Evolutionary conservation across 2,888 invertebrate species (phyloP), one percentile per base, ranked within the genome.

Genomic region (Drosophila percnosoma): DNA sequence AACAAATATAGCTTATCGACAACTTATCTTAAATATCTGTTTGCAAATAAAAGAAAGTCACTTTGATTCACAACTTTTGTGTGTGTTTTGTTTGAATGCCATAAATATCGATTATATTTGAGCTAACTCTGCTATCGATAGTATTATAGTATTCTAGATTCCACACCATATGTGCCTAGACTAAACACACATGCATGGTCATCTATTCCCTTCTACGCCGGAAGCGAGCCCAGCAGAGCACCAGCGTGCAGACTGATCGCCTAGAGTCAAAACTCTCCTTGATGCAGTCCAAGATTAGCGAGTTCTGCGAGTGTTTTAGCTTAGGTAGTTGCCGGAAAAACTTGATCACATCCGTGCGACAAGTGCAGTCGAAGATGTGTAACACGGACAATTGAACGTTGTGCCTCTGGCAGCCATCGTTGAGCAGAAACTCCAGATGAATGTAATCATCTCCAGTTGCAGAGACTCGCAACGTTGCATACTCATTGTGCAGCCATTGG

Each of bases 401-500:
- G 18, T 76, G 67, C 13, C 57, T 54, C 0, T 65, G 61, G 8
- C 66, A 21, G 18, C 52, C 45, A 49, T 81, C 79, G 4, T 58
- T 42, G 13, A 80, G 78, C 0, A 73, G 45, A 58, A 85, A 84
- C 54, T 83, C 73, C n/a, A 91, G 45, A 52, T 90, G 87, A 33
- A 91, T 62, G 40, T 80, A 89, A 21, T 88, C 91, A 53, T 90
- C 90, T 4, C 90, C 90, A 2, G 68, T 69, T n/a, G 74, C 71
- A 0, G 72, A 76, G 4, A 27, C 61, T 3, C 85, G 70, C 8
- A 89, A 33, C 0, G 49, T 15, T 10, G 49, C 61, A 21, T 84
- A 89, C n/a, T 86, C 88, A 13, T 75, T 71, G 29, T 84, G 76
- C 18, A 91, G 53, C 91, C 90, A 91, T 24, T 87, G 82, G 33